Base-by-base conservation (phyloP, 2,888 invertebrate genomes). In the Ganaspis brasiliensis region DNA sequence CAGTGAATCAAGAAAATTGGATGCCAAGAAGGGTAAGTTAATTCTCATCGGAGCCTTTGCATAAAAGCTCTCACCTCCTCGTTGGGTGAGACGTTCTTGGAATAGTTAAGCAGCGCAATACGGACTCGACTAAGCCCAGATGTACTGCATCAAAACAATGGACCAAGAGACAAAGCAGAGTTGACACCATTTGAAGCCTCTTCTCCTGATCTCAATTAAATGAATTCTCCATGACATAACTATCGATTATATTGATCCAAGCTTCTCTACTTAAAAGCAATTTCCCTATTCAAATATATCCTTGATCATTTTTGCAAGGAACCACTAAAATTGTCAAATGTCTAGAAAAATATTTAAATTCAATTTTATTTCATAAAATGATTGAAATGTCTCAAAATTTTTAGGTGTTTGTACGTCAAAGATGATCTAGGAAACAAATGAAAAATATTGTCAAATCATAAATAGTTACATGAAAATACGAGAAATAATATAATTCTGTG, bases 41-140 rank as follows among this genome's bases (percentile, higher is more conserved):
- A 16, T 9, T 35, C 35, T 61, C 31, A 61, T 16, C 35, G 19
- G 10, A 61, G 59, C 35, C 59, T 31, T 61, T 61, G 35, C 35
- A 61, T 61, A 35, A 61, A 61, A 37, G 59, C 59, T 16, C 59
- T 61, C 59, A 61, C 31, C 35, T 61, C 8, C 26, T 74, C 73
- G 26, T 45, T 55, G 76, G 72, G 57, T 57, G 52, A 61, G 55
- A 79, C 72, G 76, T 67, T 76, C 67, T 40, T 72, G 74, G 79
- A 77, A 80, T 80, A 76, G 78, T 78, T 78, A 74, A 80, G 59
- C 75, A 73, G 72, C 45, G 72, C 52, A 61, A 61, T 61, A 35
- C 35, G 1, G 35, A 55, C 19, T 14, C 14, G 21, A 55, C 16
- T 9, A 19, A 24, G 74, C 63, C 49, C 35, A 72, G 73, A 73